Evolutionary conservation across 2,888 invertebrate species (phyloP).

Genomic region (Stegophylla sp.): DNA sequence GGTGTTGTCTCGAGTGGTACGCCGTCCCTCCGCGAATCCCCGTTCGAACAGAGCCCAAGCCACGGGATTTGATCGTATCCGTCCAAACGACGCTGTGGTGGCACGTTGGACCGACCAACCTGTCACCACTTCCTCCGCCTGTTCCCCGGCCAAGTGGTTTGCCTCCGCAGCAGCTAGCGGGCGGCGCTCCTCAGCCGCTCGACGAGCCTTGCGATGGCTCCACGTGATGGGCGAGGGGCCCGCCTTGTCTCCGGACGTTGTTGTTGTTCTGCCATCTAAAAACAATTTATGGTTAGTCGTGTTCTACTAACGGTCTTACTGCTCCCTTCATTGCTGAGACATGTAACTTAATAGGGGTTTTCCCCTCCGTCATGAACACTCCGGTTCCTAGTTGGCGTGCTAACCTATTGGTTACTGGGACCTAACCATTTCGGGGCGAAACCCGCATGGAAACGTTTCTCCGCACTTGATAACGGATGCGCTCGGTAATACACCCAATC

Average conservation of each 20-base stretch:
- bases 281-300: background rate
- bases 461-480: background rate
- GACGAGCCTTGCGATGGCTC: background rate
- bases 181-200: background rate
- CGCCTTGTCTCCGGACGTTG: background rate
- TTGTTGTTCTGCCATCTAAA: no score
- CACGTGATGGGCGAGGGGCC: background rate
- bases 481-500: no score
- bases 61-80: background rate
- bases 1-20: background rate
- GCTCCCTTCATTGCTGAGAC: background rate
- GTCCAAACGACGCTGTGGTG: background rate
- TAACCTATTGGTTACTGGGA: background rate
- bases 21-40: background rate
- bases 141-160: background rate
- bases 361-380: conserved; percentile 8
- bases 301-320: background rate
- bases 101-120: background rate
- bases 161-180: background rate
- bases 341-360: background rate
- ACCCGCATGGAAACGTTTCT: background rate
- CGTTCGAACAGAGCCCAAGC: background rate
- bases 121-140: background rate
- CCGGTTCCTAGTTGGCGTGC: background rate
- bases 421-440: background rate